A percentile compares a stretch with the other conserved stretches of the same genome.
Evolutionary conservation across 2,113 vertebrate genomes (phyloP).

Genomic region (Gopherus flavomarginatus): DNA sequence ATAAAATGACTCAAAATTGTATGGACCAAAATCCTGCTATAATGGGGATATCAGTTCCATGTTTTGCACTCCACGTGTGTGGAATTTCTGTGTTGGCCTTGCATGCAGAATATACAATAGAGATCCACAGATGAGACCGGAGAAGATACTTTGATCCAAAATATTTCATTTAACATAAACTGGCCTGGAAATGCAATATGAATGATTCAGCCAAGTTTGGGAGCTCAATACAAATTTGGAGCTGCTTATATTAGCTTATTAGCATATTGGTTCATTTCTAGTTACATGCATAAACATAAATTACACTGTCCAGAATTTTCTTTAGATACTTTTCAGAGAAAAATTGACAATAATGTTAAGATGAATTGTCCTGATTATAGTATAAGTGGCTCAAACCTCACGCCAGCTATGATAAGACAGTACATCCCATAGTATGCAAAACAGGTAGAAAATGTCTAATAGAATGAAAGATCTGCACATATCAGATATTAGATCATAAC

Average conservation of each 20-base stretch:
- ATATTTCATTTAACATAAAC: background rate
- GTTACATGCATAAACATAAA: background rate
- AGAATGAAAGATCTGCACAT: fast-evolving
- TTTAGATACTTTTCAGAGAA: background rate
- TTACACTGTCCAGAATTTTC: background rate
- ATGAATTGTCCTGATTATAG: background rate
- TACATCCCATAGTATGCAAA: background rate
- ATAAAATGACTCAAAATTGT: background rate
- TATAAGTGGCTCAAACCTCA: background rate
- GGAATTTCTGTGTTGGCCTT: background rate
- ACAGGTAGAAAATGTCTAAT: background rate
- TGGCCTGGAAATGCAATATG: background rate
- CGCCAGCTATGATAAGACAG: background rate
- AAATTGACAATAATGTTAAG: background rate
- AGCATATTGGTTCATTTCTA: background rate
- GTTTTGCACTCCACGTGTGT: background rate
- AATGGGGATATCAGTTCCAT: background rate
- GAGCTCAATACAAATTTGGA: background rate
- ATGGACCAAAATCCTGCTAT: background rate
- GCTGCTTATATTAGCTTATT: background rate
- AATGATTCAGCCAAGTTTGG: background rate
- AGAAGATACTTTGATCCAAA: background rate
- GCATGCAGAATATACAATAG: background rate
- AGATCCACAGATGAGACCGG: background rate
- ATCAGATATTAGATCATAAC: background rate